phyloP scores from a whole-genome alignment of 2,797 vertebrate genomes.

The Ispidina lecontei region DNA sequence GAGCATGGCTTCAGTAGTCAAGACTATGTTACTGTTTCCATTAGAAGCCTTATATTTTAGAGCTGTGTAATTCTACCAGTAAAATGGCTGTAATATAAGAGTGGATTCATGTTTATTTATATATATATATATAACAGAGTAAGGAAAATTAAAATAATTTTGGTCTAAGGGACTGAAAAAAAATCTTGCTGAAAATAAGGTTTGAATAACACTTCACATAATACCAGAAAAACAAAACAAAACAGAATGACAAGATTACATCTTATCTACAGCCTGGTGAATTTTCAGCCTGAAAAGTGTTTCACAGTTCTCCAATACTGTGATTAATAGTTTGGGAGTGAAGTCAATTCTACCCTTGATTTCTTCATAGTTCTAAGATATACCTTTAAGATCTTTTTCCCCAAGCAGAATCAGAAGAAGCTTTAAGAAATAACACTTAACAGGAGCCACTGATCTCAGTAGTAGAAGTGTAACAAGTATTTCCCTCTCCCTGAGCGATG shows the following conservation, averaged over 20 bases:
- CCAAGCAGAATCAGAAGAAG: not conserved
- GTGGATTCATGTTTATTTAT: not conserved
- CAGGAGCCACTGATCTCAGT: not conserved
- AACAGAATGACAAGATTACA: not conserved
- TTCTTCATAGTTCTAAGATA: not conserved
- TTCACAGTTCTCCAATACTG: not conserved
- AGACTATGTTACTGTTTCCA: slow-evolving; percentile 59
- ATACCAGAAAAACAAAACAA: not conserved
- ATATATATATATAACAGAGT: not conserved
- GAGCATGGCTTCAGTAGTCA: slow-evolving; percentile 42
- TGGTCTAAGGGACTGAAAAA: not conserved
- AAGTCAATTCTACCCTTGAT: not conserved
- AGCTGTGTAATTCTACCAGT: slow-evolving; percentile 18
- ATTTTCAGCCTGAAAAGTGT: not conserved
- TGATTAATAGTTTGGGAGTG: not conserved
- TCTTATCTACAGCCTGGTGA: not conserved
- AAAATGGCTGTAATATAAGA: slow-evolving; percentile 1
- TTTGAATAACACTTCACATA: not conserved
- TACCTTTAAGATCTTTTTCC: not conserved
- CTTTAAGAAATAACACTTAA: not conserved
- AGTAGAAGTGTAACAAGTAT: not conserved
- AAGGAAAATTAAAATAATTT: not conserved
- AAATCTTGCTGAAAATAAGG: not conserved
- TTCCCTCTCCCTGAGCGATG: not conserved
- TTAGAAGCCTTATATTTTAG: slow-evolving; percentile 49